Conservation (phyloP, 1,140 invertebrate genomes). For the Pinna nobilis region DNA sequence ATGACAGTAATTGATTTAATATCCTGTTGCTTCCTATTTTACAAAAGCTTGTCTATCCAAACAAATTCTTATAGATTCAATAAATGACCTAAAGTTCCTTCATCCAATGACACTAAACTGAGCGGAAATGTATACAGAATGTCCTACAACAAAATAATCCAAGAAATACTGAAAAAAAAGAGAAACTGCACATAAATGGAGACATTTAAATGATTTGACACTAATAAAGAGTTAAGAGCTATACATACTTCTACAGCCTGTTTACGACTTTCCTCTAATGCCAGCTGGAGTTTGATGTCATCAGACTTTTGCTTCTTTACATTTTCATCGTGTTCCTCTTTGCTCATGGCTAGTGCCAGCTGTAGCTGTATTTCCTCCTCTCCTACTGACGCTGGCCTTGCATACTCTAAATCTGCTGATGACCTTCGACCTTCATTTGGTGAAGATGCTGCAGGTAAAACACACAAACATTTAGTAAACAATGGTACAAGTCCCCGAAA, state of each 20-base stretch:
- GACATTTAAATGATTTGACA: not conserved
- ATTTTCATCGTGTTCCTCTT: slow-evolving; percentile 98
- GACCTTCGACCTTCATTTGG: too few species aligned
- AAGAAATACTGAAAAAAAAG: not conserved
- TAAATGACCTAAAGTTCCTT: too few species aligned
- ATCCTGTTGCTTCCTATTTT: too few species aligned
- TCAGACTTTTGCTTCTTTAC: slow-evolving; percentile 92
- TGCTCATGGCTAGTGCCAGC: slow-evolving; percentile 97
- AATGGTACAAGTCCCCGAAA: too few species aligned
- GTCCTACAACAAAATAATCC: not conserved
- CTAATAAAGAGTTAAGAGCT: slow-evolving; percentile 42
- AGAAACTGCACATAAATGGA: not conserved
- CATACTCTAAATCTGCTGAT: slow-evolving; percentile 89
- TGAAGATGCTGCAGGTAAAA: too few species aligned
- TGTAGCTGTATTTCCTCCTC: slow-evolving; percentile 99
- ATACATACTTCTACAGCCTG: slow-evolving; percentile 75
- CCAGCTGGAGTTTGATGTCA: slow-evolving; percentile 85
- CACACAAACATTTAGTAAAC: too few species aligned
- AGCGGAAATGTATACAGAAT: too few species aligned
- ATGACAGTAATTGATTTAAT: too few species aligned
- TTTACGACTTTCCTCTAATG: slow-evolving; percentile 93
- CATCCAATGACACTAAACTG: too few species aligned
- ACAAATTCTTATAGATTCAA: too few species aligned
- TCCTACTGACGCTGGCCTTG: slow-evolving; percentile 94
- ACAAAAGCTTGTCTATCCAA: too few species aligned